phyloP scores from a whole-genome alignment of 37 sponge, comb jelly and placozoan genomes.

The Theonella swinhoei region DNA sequence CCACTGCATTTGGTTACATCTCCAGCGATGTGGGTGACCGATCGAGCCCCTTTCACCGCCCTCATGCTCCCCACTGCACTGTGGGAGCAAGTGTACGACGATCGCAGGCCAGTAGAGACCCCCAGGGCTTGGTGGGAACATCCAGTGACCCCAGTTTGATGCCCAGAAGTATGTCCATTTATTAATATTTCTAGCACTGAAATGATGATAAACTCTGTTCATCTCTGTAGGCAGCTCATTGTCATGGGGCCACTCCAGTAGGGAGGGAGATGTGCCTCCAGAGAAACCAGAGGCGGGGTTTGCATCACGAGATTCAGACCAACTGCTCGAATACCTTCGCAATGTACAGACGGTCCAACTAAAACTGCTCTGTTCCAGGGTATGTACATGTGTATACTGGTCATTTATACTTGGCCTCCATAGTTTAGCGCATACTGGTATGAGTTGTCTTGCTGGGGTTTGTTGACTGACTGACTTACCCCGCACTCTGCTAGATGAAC shows the following conservation, averaged over 20 bases:
- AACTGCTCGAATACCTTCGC: slow-evolving; percentile 47
- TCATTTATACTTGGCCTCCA: not conserved
- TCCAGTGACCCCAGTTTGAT: not conserved
- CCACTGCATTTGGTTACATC: slow-evolving; percentile 44
- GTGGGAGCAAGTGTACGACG: not conserved
- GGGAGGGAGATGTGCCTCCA: not conserved
- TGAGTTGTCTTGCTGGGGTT: no score
- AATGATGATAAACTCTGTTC: not conserved
- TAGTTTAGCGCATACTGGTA: no score
- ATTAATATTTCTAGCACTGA: not conserved
- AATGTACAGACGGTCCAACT: slow-evolving; percentile 48
- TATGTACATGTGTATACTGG: slow-evolving; percentile 15
- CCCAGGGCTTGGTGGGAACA: not conserved
- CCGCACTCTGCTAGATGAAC: slow-evolving; percentile 75
- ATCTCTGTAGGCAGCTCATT: not conserved
- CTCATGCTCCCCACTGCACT: not conserved
- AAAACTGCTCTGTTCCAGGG: slow-evolving; percentile 61
- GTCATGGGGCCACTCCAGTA: not conserved
- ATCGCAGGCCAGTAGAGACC: not conserved
- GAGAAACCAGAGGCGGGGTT: slow-evolving; percentile 42
- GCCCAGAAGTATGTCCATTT: not conserved
- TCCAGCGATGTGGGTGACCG: slow-evolving; percentile 41
- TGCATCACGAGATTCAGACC: slow-evolving; percentile 36
- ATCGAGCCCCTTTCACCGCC: slow-evolving; percentile 1
- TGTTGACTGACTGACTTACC: no score